These are phyloP conservation scores for Plebejus argus DNA, from an alignment of 2,888 invertebrate species.

Conservation along the genomic window DNA sequence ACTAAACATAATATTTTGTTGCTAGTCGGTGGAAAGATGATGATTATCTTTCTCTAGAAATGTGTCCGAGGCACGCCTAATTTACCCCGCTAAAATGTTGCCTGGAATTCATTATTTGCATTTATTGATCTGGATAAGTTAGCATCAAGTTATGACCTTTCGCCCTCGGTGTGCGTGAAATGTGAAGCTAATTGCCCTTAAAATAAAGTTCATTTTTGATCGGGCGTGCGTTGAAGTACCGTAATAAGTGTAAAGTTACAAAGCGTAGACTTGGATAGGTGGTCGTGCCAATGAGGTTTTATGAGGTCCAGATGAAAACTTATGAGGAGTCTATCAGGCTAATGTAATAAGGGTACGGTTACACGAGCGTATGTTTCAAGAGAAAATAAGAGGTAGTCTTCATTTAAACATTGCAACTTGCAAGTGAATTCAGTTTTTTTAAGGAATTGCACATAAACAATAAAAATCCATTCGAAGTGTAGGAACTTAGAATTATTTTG, in stretches of 20 bases:
- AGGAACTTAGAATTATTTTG: neutral
- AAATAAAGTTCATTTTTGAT: constrained; percentile 50
- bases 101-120: constrained; percentile 33
- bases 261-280: constrained; percentile 49
- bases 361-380: constrained; percentile 25
- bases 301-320: constrained; percentile 55
- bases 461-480: too few species aligned
- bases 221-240: constrained; percentile 50
- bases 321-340: constrained; percentile 50
- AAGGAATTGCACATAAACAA: too few species aligned
- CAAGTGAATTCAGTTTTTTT: too few species aligned
- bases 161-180: neutral
- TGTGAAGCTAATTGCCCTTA: neutral
- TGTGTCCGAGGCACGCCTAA: constrained; percentile 33
- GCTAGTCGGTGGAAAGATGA: neutral
- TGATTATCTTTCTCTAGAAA: neutral
- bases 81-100: constrained; percentile 25
- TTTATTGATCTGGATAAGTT: constrained; percentile 44
- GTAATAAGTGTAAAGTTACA: constrained; percentile 61
- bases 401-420: too few species aligned
- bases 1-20: neutral
- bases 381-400: neutral
- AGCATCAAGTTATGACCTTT: constrained; percentile 48
- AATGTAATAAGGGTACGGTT: constrained; percentile 46
- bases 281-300: constrained; percentile 55